Percentiles rank a stretch among this genome's conserved stretches.
These are phyloP conservation scores for Agonopterix subpropinquella DNA, from an alignment of 2,888 invertebrate species.

Conservation along the genomic window DNA sequence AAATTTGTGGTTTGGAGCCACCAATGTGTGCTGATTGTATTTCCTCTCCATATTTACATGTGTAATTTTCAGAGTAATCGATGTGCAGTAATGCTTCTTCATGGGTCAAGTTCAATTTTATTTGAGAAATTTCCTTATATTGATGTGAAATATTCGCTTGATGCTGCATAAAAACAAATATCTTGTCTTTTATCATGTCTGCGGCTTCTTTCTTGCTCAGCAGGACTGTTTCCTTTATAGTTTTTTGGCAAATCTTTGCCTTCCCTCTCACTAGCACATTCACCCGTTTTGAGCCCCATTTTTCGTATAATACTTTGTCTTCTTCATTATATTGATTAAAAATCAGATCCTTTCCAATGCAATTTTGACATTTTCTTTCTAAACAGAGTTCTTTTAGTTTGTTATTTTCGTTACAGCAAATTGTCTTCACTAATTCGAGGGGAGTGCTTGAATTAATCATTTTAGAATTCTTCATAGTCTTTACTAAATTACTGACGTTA, in stretches of 20 bases:
- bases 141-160: constrained; percentile 1
- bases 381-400: not conserved
- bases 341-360: not conserved
- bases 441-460: not conserved
- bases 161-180: constrained; percentile 1
- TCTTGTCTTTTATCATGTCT: not conserved
- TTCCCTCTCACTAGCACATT: not conserved
- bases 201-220: not conserved
- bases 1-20: constrained; percentile 7
- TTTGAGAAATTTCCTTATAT: not conserved
- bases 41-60: constrained; percentile 7
- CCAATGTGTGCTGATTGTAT: constrained; percentile 11
- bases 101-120: constrained; percentile 3
- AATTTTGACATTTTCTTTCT: not conserved
- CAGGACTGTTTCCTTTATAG: not conserved
- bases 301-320: not conserved
- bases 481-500: not conserved
- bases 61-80: constrained; percentile 12
- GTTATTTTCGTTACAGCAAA: not conserved
- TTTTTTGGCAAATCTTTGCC: not conserved
- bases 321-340: not conserved
- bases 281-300: not conserved
- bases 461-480: not conserved
- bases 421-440: not conserved
- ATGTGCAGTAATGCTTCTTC: constrained; percentile 8